Evolutionary conservation across 2,113 vertebrate species (phyloP), one percentile per base, ranked within the genome.

Genomic region (Phasianus colchicus): DNA sequence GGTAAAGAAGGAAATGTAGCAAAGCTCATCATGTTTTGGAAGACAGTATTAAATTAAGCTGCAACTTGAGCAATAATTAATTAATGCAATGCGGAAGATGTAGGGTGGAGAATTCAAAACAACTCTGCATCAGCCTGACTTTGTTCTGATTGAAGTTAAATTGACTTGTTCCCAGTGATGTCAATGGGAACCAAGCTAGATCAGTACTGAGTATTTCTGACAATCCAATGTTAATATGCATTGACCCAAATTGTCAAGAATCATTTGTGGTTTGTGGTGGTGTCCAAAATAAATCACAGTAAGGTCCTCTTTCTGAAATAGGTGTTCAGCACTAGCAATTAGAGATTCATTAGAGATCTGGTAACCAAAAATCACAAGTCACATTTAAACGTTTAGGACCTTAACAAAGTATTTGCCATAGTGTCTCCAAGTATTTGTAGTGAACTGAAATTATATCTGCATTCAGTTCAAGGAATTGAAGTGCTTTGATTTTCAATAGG

Each of bases 31-130:
- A 84, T 85, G 67, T 90, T 93, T 94, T 38, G 43, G 52, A 57
- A 86, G 66, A 79, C 36, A 48, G 73, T 92, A 96, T 95, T 95
- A 94, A 92, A 95, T 90, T 95, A 94, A 83, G 18, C 25, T 90
- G 70, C 36, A 92, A 88, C 88, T 95, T 96, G 92, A 86, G 88
- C 92, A 95, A 95, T 88, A 93, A 92, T 84, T 95, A 95, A 93
- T 93, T 91, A 92, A 93, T 88, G 88, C 27, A 86, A 88, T 72
- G 88, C 22, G 16, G 90, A 95, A 95, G 76, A 86, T 36, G 64
- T 0, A 63, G 93, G 88, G 91, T 88, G 93, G 93, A 86, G 90
- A 92, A 86, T 89, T 90, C 70, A 93, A 90, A 95, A 95, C 90
- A 96, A 57, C 83, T 86, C 76, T 38, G 54, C 90, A 84, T 91